Base-by-base conservation (phyloP, 2,797 vertebrate species). In the Poecile montanus region DNA sequence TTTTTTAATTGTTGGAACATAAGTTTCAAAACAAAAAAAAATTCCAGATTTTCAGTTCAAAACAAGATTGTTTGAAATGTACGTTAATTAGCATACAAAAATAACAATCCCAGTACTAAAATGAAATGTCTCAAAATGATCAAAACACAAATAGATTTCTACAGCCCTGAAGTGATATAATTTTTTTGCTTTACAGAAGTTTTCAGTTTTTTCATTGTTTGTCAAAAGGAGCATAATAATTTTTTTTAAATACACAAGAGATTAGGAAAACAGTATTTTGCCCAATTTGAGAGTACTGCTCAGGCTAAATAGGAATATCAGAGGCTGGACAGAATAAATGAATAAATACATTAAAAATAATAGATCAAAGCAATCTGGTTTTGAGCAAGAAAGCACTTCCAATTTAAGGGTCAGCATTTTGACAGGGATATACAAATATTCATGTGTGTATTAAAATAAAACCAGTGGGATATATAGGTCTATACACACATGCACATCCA, bases 11-110 rank as follows among this genome's bases (percentile, higher is more conserved):
- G 90, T 94, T 94, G 77, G 86, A 96, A 94, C 90, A 82, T 50
- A 93, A 89, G 93, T 96, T 95, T 88, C 90, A 93, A 96, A 96
- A 87, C 90, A 93, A 91, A 94, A 95, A 94, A 94, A 94, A 94
- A 75, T 3, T 83, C 76, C 47, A 86, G 60, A 95, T 96, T 96
- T 96, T 95, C 71, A 92, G 91, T 96, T 96, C 96, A 95, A 96
- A 96, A 96, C 88, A 96, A 96, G 88, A 90, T 93, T 94, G 96
- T 94, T 96, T 96, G 96, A 96, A 96, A 96, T 73, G 85, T 93
- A 93, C 3, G 19, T 94, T 96, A 95, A 96, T 96, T 96, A 96
- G 96, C 95, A 96, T 95, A 95, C 93, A 96, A 94, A 95, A 95
- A 96, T 86, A 95, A 84, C 95, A 95, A 87, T 86, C 94, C 84